Conservation (phyloP, 2,113 vertebrate species). For the Suricata suricatta region DNA sequence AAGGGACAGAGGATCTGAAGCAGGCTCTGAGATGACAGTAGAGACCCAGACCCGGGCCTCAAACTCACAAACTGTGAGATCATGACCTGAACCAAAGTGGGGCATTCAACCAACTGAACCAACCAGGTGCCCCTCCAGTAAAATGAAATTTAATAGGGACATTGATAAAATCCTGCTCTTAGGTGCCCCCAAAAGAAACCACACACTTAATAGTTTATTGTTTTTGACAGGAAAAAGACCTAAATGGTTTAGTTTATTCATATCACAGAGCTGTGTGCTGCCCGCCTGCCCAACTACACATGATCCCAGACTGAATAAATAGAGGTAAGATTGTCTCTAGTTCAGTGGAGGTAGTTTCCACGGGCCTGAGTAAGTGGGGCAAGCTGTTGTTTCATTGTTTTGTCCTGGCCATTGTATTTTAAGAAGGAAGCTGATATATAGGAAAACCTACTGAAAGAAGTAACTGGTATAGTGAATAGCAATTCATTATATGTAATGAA, state of each 20-base stretch:
- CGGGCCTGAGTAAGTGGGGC: background rate
- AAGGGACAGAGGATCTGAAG: no score
- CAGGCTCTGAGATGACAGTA: no score
- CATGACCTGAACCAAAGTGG: no score
- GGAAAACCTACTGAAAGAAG: background rate
- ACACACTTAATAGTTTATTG: background rate
- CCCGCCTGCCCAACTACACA: background rate
- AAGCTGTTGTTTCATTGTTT: background rate
- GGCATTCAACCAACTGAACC: no score
- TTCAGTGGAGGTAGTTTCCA: background rate
- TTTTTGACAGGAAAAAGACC: background rate
- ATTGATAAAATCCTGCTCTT: background rate
- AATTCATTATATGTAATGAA: background rate
- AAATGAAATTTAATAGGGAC: background rate
- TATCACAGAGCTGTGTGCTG: background rate
- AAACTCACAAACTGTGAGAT: no score
- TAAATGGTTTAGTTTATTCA: background rate
- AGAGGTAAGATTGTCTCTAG: background rate
- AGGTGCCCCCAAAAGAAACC: background rate
- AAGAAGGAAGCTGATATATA: background rate
- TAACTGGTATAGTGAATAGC: background rate
- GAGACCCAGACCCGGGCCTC: no score
- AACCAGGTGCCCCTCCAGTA: background rate
- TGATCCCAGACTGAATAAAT: background rate
- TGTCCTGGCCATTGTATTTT: background rate